Evolutionary conservation across 1,140 invertebrate species (phyloP), one percentile per base, ranked within the genome.

Genomic region (Zaprionus africanus): DNA sequence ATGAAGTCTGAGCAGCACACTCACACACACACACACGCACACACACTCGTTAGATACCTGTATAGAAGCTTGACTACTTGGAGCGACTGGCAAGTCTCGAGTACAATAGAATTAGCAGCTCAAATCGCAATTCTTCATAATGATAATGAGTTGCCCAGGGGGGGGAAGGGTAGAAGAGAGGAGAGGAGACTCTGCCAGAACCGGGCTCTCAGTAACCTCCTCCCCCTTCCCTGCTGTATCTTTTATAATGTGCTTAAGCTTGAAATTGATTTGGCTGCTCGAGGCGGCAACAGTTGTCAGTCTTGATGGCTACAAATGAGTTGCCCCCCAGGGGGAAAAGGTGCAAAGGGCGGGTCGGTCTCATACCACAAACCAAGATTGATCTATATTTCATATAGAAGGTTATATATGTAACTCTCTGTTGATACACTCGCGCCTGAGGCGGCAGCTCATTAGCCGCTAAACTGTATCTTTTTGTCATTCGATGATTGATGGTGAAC

Each of bases 271-370:
- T 75, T 70, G 36, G 58, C 12, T 5, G 58, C 71, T 61, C 17
- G 49, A 57, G 71, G 71, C 71, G 58, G 19, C 57, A 65, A 24
- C 71, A 68, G 65, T 74, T 74, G 71, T 74, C 71, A 69, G 71
- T 69, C 66, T 66, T 66, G 62, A 66, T 73, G n/a, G 49, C 71
- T 31, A 56, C 65, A 69, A 69, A 74, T 69, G 65, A 69, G 58
- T 31, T 51, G 49, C 63, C 6, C 24, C 38, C 49, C 46, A 38
- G 36, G 51, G n/a, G n/a, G n/a, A n/a, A n/a, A n/a, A n/a, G 71
- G 64, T 43, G 64, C 22, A n/a, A 22, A 53, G 24, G 24, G 26
- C 65, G 34, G 41, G 41, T 17, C 46, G 58, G 28, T 58, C 46
- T 56, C 64, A 61, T 69, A 49, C 71, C 51, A 28, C 12, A 19